Conservation (phyloP, 2,113 vertebrate genomes). For the Lipophrys pholis region DNA sequence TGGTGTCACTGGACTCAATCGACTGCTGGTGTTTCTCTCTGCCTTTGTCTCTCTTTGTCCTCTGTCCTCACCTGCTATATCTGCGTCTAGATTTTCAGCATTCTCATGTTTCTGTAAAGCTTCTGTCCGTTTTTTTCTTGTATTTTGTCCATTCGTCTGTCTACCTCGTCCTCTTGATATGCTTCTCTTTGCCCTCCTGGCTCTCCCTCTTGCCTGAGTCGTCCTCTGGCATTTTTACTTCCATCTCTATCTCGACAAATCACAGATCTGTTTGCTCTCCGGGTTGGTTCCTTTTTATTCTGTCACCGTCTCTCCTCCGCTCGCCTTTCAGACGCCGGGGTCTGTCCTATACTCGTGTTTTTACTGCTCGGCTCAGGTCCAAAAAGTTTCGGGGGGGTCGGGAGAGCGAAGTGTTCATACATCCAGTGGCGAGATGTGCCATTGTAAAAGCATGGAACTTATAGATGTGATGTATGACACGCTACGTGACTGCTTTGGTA, state of each 20-base stretch:
- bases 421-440: slow-evolving; percentile 41
- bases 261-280: not conserved
- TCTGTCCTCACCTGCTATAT: not conserved
- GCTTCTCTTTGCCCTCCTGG: not conserved
- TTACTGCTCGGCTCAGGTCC: slow-evolving; percentile 36
- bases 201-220: not conserved
- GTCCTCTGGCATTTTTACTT: not conserved
- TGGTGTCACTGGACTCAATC: slow-evolving; percentile 8
- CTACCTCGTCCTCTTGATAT: not conserved
- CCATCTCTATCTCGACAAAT: not conserved
- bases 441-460: slow-evolving; percentile 55
- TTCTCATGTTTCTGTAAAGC: slow-evolving; percentile 1
- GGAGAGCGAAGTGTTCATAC: slow-evolving; percentile 41
- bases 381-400: slow-evolving; percentile 38
- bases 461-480: slow-evolving; percentile 64
- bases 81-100: not conserved
- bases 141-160: slow-evolving; percentile 2
- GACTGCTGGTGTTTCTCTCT: slow-evolving; percentile 1
- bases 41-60: not conserved
- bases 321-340: slow-evolving; percentile 8
- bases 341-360: slow-evolving; percentile 49
- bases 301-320: slow-evolving; percentile 27
- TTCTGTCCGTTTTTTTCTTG: not conserved
- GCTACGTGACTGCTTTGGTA: slow-evolving; percentile 71
- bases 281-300: slow-evolving; percentile 1